Conservation (phyloP, 1,140 invertebrate species). For the Drosophila nikananu region DNA sequence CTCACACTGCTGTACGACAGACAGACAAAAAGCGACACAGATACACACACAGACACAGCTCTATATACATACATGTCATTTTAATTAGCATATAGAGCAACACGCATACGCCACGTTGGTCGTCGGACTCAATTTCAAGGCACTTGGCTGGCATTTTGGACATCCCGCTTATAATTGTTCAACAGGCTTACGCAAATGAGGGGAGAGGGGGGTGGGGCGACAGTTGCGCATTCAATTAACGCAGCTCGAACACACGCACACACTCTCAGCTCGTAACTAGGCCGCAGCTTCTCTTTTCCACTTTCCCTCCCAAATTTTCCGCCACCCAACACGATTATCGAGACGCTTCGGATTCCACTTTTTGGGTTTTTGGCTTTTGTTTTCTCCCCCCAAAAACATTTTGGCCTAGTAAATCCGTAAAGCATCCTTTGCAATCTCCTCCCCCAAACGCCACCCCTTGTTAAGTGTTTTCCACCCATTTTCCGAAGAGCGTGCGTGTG, state of each 20-base stretch:
- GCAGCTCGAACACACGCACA: slow-evolving; percentile 44
- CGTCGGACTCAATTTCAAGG: slow-evolving; percentile 77
- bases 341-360: slow-evolving; percentile 50
- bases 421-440: slow-evolving; percentile 19
- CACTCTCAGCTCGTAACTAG: slow-evolving; percentile 49
- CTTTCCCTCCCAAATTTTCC: neutral
- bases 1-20: slow-evolving; percentile 8
- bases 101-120: slow-evolving; percentile 76
- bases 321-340: slow-evolving; percentile 62
- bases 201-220: slow-evolving; percentile 24
- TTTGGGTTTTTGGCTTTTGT: slow-evolving; percentile 32
- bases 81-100: slow-evolving; percentile 81
- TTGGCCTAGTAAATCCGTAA: slow-evolving; percentile 55
- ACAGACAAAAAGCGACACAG: slow-evolving; percentile 14
- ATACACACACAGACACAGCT: slow-evolving; percentile 6
- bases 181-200: slow-evolving; percentile 76
- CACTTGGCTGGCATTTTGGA: slow-evolving; percentile 76
- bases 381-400: slow-evolving; percentile 67
- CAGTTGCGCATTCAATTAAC: slow-evolving; percentile 82
- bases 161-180: slow-evolving; percentile 79
- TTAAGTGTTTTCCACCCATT: slow-evolving; percentile 23
- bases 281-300: slow-evolving; percentile 49
- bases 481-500: slow-evolving; percentile 5
- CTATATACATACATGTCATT: slow-evolving; percentile 52
- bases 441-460: neutral